A percentile compares a stretch with the other conserved stretches of the same genome.
Evolutionary conservation across 2,888 invertebrate species (phyloP).

Genomic region (Oscheius myriophilus): DNA sequence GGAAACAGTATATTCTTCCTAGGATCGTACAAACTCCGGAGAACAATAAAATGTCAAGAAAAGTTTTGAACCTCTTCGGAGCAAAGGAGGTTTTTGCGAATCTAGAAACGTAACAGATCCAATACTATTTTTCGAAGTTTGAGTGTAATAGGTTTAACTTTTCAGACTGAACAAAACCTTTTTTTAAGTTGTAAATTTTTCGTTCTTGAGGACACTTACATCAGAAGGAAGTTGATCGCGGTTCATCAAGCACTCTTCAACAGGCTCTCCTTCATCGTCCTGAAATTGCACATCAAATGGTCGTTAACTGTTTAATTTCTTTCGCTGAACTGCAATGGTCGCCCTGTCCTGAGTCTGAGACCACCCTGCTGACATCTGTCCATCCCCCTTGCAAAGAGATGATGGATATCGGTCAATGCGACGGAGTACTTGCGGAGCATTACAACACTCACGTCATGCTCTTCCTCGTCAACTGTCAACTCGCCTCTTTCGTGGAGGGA

Average conservation of each 20-base stretch:
- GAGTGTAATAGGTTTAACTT: too few species aligned
- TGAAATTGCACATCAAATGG: conserved; percentile 14
- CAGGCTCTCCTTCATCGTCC: conserved; percentile 45
- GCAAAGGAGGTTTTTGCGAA: too few species aligned
- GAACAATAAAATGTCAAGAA: too few species aligned
- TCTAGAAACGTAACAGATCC: too few species aligned
- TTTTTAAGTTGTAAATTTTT: too few species aligned
- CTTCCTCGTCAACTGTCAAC: conserved; percentile 26
- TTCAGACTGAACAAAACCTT: too few species aligned
- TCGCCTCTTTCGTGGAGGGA: conserved; percentile 8
- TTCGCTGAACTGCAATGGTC: too few species aligned
- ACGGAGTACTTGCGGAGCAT: not conserved
- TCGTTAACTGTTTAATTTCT: not conserved
- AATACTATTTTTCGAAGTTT: too few species aligned
- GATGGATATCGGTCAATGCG: conserved; percentile 7
- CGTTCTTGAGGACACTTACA: too few species aligned
- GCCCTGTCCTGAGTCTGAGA: not conserved
- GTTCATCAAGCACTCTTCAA: conserved; percentile 61
- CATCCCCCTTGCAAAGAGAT: conserved; percentile 13
- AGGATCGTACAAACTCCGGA: too few species aligned
- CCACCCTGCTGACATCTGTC: not conserved
- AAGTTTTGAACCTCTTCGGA: too few species aligned
- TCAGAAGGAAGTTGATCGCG: conserved; percentile 44
- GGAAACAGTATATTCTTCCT: too few species aligned
- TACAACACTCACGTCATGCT: conserved; percentile 21